phyloP scores from a whole-genome alignment of 2,888 invertebrate genomes.

The Platynereis dumerilii region DNA sequence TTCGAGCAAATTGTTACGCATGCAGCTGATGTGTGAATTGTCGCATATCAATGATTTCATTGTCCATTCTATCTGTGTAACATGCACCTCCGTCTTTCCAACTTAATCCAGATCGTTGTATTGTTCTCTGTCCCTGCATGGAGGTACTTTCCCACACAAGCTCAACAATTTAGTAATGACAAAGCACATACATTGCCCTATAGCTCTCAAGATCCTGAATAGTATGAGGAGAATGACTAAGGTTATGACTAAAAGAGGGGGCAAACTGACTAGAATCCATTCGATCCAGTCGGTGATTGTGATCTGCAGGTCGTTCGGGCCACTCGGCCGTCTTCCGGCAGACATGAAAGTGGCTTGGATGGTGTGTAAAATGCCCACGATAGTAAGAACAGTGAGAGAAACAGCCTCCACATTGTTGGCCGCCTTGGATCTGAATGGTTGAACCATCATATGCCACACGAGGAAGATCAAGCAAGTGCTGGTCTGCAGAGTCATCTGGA shows the following conservation, averaged over 20 bases:
- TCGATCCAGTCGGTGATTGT: constrained; percentile 22
- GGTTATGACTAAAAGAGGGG: constrained; percentile 15
- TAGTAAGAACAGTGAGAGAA: constrained; percentile 13
- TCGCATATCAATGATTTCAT: no score
- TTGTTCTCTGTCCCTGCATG: no score
- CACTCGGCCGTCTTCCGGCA: constrained; percentile 11
- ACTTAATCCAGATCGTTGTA: no score
- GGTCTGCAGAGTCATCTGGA: constrained; percentile 17
- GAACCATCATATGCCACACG: constrained; percentile 15
- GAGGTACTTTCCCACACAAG: no score
- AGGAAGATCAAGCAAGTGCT: constrained; percentile 19
- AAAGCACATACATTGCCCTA: no score
- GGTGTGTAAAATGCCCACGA: constrained; percentile 16
- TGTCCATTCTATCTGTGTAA: no score
- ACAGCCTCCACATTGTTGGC: constrained; percentile 22
- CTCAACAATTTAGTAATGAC: no score
- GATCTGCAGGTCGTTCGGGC: constrained; percentile 18
- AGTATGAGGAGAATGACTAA: constrained; percentile 9
- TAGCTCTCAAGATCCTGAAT: no score
- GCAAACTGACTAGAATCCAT: constrained; percentile 13
- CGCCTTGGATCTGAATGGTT: constrained; percentile 17
- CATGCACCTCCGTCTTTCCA: no score
- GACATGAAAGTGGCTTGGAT: constrained; percentile 22
- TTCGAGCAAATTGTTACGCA: no score
- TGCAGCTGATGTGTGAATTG: no score